These are phyloP conservation scores for Desoria tigrina DNA, from an alignment of 2,888 invertebrate genomes.

Conservation along the genomic window DNA sequence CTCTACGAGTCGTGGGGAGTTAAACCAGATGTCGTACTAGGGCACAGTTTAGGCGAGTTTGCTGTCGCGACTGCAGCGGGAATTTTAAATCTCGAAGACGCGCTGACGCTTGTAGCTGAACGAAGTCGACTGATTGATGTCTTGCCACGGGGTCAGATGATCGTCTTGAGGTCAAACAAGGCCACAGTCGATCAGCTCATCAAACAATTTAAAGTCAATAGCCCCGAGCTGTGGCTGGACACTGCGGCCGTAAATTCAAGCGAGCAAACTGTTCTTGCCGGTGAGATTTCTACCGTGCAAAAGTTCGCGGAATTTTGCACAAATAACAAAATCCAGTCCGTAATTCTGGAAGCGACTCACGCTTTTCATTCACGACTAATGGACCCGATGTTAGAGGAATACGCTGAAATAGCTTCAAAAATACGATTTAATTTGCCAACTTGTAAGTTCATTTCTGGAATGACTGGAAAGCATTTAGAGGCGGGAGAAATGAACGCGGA, in stretches of 20 bases:
- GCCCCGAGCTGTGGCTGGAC: not conserved
- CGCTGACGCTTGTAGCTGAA: slow-evolving; percentile 20
- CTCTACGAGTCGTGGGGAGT: slow-evolving; percentile 25
- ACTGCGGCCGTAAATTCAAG: slow-evolving; percentile 4
- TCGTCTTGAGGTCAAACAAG: no score
- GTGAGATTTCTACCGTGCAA: slow-evolving; percentile 7
- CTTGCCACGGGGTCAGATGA: slow-evolving; percentile 15
- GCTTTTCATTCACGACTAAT: slow-evolving; percentile 26
- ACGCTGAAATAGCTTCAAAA: slow-evolving; percentile 1
- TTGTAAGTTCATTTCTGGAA: slow-evolving; percentile 28
- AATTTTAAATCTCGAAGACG: slow-evolving; percentile 24
- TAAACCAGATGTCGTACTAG: slow-evolving; percentile 24
- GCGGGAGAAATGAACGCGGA: not conserved
- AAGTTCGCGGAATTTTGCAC: slow-evolving; percentile 1
- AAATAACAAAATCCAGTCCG: slow-evolving; percentile 13
- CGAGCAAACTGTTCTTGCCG: slow-evolving; percentile 10
- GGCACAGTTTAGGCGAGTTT: slow-evolving; percentile 36
- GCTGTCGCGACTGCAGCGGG: slow-evolving; percentile 22
- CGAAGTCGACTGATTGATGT: slow-evolving; percentile 21
- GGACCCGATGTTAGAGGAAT: slow-evolving; percentile 21
- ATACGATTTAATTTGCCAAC: not conserved
- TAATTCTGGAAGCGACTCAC: slow-evolving; percentile 19
- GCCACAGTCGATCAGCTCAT: no score
- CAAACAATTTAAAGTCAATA: not conserved
- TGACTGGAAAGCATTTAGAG: slow-evolving; percentile 15